Base-by-base conservation (phyloP, 2,888 invertebrate species). In the Ochropacha duplaris region DNA sequence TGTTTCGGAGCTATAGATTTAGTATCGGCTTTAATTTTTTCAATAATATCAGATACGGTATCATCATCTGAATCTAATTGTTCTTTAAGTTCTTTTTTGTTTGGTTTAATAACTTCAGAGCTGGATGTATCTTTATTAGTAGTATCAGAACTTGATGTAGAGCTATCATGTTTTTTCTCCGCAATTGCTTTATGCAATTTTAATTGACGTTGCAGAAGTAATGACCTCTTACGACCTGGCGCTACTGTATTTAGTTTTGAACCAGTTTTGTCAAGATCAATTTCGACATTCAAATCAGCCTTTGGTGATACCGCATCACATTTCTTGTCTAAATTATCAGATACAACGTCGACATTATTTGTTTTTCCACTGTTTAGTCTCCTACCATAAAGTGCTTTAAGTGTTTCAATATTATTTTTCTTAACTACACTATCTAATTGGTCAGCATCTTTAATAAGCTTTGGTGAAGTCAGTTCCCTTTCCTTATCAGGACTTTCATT, bases 11-110 rank as follows among this genome's bases (percentile, higher is more conserved):
- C 12, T n/a, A 19, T 22, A 34, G 31, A 12, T 19, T 31, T 19
- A 19, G 8, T 12, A 12, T 1, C 34, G 12, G 1, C 19, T 24
- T 71, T 70, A 49, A 81, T 57, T 61, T 74, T 78, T 52, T 79
- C 65, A 34, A 79, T 57, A 19, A 86, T 54, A 39, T 71, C 73
- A 39, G 75, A 60, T 2, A 79, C 61, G 59, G 72, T 74, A 55
- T 81, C 78, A 12, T 71, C 75, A 34, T 84, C 83, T 0, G 76
- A 79, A 57, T 79, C 71, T 1, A 50, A 57, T n/a, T 58, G 58
- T 57, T 63, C 64, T 28, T 65, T 69, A 22, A 56, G 22, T 31
- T 58, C 19, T 44, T 9, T 44, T 44, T 44, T 44, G 19, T 44
- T 44, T 9, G 16, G 44, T 44, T 44, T 64, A n/a, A 54, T 26